Evolutionary conservation across 35 echinoderm and acorn worm species (phyloP).

Genomic region (Heliocidaris erythrogramma): DNA sequence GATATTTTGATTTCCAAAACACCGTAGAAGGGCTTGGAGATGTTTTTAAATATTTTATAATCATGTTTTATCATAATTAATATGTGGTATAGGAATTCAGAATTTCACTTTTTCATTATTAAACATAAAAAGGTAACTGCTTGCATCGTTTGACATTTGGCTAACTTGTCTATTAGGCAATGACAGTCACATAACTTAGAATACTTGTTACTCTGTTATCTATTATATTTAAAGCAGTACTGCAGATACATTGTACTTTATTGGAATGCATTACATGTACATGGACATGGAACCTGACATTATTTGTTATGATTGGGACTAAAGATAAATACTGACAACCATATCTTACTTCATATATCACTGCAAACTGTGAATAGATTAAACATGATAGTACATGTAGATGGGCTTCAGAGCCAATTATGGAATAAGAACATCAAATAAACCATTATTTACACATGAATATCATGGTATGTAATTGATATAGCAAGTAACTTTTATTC

Average conservation of each 20-base stretch:
- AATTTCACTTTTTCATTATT: not conserved
- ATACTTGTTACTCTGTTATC: not conserved
- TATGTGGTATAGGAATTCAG: not conserved
- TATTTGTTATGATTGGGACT: not conserved
- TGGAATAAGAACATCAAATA: not conserved
- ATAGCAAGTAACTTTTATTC: not conserved
- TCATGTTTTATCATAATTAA: not conserved
- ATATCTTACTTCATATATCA: not conserved
- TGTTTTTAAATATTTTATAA: no score
- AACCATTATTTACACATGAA: not conserved
- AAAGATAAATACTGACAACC: not conserved
- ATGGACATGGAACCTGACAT: not conserved
- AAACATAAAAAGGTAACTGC: not conserved
- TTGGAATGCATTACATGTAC: not conserved
- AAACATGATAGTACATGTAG: not conserved
- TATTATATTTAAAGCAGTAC: not conserved
- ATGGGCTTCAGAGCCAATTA: not conserved
- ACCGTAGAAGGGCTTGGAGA: not conserved
- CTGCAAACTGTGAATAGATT: not conserved
- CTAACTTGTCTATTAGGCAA: not conserved
- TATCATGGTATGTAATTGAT: not conserved
- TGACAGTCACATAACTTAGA: no score
- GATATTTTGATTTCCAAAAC: not conserved
- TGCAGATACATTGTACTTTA: not conserved
- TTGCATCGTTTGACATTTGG: not conserved